Conservation (phyloP, 2,113 vertebrate species). For the Myrmophylax atrothorax region DNA sequence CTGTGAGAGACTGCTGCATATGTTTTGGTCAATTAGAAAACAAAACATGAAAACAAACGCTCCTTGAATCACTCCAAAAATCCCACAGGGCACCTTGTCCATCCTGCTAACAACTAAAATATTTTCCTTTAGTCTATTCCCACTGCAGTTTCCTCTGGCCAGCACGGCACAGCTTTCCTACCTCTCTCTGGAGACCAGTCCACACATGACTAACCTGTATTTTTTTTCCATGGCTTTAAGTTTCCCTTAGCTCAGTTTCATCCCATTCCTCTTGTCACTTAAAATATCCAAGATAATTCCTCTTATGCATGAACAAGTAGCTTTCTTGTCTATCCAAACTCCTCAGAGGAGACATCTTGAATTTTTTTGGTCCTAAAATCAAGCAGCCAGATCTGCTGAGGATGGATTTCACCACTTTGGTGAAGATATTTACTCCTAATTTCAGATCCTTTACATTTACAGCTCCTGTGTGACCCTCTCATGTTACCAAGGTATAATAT, state of each 20-base stretch:
- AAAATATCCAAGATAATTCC: slow-evolving; percentile 16
- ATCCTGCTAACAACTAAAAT: not conserved
- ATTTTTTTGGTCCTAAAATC: not conserved
- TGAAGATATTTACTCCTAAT: not conserved
- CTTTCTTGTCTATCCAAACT: not conserved
- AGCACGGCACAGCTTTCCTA: not conserved
- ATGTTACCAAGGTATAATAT: not conserved
- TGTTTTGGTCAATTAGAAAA: slow-evolving; percentile 58
- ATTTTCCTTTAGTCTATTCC: slow-evolving; percentile 10
- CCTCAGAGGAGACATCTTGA: not conserved
- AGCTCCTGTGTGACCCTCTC: not conserved
- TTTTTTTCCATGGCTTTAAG: not conserved
- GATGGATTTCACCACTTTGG: not conserved
- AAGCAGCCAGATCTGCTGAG: not conserved
- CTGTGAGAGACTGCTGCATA: not conserved
- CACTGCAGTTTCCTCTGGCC: not conserved
- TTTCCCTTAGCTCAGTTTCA: slow-evolving; percentile 34
- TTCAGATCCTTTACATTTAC: not conserved
- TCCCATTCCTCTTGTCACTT: not conserved
- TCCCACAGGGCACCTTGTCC: not conserved
- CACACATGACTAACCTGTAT: not conserved
- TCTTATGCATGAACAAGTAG: not conserved
- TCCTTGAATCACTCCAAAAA: not conserved
- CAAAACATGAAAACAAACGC: slow-evolving; percentile 37
- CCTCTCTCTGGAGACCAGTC: not conserved